Evolutionary conservation across 2,888 invertebrate genomes (phyloP).

Genomic region (Ganaspis brasiliensis): DNA sequence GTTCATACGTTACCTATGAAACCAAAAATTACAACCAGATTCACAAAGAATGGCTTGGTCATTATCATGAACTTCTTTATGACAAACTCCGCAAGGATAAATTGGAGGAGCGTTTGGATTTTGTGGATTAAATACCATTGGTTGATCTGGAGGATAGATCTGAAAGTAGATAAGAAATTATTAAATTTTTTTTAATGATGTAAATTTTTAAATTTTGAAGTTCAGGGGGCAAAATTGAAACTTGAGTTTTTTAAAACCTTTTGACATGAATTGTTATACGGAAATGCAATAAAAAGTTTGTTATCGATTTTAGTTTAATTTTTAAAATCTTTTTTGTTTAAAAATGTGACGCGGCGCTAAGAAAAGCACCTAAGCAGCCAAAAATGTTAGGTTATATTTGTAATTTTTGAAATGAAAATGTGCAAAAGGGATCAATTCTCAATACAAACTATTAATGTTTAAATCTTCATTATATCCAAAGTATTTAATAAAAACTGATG

Average conservation of each 20-base stretch:
- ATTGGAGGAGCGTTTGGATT: conserved; percentile 99
- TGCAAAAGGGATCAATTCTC: too few relatives aligned
- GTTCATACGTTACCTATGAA: conserved; percentile 90
- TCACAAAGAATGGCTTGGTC: conserved; percentile 99
- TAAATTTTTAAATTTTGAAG: not conserved
- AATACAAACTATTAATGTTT: too few relatives aligned
- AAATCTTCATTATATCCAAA: too few relatives aligned
- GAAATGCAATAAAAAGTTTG: not conserved
- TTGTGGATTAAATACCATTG: conserved; percentile 98
- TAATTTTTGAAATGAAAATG: too few relatives aligned
- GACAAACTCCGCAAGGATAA: conserved; percentile 98
- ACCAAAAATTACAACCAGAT: conserved; percentile 99
- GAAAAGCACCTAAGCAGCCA: too few relatives aligned
- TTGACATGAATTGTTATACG: too few relatives aligned
- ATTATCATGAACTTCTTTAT: conserved; percentile 99
- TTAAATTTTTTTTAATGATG: not conserved
- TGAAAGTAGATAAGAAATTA: conserved; percentile 68
- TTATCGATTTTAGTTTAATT: not conserved
- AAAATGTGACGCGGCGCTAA: too few relatives aligned
- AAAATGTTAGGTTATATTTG: too few relatives aligned
- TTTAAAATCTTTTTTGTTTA: too few relatives aligned
- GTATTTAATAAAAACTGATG: too few relatives aligned
- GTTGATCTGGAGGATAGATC: conserved; percentile 95
- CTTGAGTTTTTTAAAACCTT: too few relatives aligned
- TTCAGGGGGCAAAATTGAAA: not conserved